Evolutionary conservation across 2,113 vertebrate species (phyloP), one percentile per base, ranked within the genome.

Genomic region (Dascyllus trimaculatus): DNA sequence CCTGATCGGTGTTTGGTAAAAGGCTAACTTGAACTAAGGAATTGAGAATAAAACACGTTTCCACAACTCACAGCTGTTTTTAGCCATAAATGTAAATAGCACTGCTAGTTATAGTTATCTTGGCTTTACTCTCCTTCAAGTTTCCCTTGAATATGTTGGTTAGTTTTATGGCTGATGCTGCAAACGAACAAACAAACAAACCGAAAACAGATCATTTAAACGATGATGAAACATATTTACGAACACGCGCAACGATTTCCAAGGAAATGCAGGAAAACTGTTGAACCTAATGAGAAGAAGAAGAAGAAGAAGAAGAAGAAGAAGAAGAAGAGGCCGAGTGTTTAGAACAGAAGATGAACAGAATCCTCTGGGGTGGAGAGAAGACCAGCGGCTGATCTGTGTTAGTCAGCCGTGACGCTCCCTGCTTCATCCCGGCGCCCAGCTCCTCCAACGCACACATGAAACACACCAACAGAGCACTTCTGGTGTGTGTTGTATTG

Each of bases 361-460:
- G n/a, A 14, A 58, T 71, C 38, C 66, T 81, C 52, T 57, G 67
- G 58, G 71, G 46, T 22, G 32, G 15, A 60, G 29, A 70, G n/a
- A 48, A 66, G 40, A 81, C 49, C 61, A 24, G 77, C 21, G 26
- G 62, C 61, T 72, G 18, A 73, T 72, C 73, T 60, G 32, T 54
- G 32, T 52, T 62, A 61, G 25, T 66, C 59, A 70, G 64, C 40
- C 49, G 1, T 63, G 53, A 68, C 25, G 35, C 65, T 19, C 17
- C 48, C 8, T 1, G 21, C 48, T 21, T n/a, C 4, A 21, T 49
- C 48, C 48, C 48, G n/a, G 17, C 48, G 8, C 48, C n/a, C 17
- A 18, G 18, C 38, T 40, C 9, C 38, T 11, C 10, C 11, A 10
- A 49, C 15, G n/a, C 48, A 57, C 24, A 58, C 17, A 57, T 13